phyloP scores from a whole-genome alignment of 2,888 invertebrate genomes.

The Ashinkailepas kermadecensis region DNA sequence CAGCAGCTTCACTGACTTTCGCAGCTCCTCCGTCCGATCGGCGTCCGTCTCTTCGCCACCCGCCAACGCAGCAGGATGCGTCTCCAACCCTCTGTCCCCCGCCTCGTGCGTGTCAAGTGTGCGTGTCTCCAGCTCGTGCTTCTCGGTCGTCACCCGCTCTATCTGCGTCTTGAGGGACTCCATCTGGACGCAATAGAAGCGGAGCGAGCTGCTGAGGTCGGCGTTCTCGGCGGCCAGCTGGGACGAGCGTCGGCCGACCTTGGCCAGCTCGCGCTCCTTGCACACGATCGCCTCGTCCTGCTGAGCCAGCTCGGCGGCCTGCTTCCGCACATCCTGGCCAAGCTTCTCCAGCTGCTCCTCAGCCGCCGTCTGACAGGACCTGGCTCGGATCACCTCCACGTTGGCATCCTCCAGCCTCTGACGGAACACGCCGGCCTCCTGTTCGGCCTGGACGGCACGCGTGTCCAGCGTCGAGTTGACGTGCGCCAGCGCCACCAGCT shows the following conservation, averaged over 20 bases:
- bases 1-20: not conserved
- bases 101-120: not conserved
- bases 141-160: not conserved
- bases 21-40: not conserved
- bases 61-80: not conserved
- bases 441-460: not conserved
- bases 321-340: not conserved
- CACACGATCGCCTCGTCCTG: not conserved
- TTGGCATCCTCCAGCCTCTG: not conserved
- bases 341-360: not conserved
- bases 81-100: no score
- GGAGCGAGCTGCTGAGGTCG: not conserved
- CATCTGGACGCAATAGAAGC: not conserved
- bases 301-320: not conserved
- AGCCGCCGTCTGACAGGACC: not conserved
- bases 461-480: not conserved
- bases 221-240: not conserved
- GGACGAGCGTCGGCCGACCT: not conserved
- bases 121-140: not conserved
- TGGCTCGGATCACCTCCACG: not conserved
- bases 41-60: not conserved
- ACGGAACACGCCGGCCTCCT: not conserved
- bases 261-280: not conserved
- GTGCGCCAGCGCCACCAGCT: not conserved
- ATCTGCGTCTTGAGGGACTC: not conserved